These are phyloP conservation scores for Sebastes taczanowskii DNA, from an alignment of 2,797 vertebrate species.

Conservation along the genomic window DNA sequence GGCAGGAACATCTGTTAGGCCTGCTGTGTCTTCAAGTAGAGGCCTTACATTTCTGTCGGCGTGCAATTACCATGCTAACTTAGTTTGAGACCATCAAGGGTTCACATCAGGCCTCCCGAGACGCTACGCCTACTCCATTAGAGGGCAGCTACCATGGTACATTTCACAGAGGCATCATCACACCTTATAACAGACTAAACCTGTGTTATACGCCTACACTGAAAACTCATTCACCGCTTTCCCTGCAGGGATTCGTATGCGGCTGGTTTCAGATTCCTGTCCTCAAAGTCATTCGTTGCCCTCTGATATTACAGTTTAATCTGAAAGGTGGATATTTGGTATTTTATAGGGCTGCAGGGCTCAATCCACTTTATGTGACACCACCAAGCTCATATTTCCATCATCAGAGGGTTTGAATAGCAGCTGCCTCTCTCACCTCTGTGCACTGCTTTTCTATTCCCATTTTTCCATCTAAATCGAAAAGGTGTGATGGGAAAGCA, in stretches of 20 bases:
- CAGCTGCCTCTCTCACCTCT: conserved; percentile 24
- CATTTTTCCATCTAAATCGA: conserved; percentile 36
- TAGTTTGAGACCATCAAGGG: conserved; percentile 33
- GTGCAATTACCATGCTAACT: conserved; percentile 39
- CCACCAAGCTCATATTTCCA: conserved; percentile 20
- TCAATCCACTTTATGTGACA: conserved; percentile 17
- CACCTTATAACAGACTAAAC: conserved; percentile 46
- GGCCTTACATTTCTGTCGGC: conserved; percentile 41
- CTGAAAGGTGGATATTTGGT: not conserved
- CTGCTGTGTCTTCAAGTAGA: conserved; percentile 36
- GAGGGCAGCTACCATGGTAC: conserved; percentile 23
- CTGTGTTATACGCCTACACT: conserved; percentile 32
- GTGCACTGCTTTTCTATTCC: conserved; percentile 5
- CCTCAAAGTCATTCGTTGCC: not conserved
- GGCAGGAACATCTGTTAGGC: conserved; percentile 55
- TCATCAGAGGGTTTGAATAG: conserved; percentile 31
- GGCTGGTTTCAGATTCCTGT: conserved; percentile 8
- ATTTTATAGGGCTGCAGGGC: not conserved
- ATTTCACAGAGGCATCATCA: conserved; percentile 34
- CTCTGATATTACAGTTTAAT: conserved; percentile 13
- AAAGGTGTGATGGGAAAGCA: conserved; percentile 39
- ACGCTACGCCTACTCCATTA: conserved; percentile 30
- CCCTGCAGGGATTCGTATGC: conserved; percentile 34
- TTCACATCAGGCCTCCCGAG: conserved; percentile 39
- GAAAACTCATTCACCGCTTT: conserved; percentile 20